Evolutionary conservation across 2,113 vertebrate genomes (phyloP), one percentile per base, ranked within the genome.

Genomic region (Tympanuchus pallidicinctus): DNA sequence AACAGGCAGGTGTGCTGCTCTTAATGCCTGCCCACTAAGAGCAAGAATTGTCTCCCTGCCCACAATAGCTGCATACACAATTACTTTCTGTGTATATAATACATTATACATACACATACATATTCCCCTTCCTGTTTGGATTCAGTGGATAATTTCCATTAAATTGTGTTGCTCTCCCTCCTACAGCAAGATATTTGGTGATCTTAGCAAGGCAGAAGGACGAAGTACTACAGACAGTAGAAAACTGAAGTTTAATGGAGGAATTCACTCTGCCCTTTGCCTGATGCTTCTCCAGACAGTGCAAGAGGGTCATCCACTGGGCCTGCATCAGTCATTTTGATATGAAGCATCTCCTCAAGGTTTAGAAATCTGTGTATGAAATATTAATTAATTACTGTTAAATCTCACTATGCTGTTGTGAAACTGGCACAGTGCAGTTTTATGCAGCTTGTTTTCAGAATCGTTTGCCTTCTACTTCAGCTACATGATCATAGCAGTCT

Each of bases 381-480:
- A 94, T 96, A 86, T 90, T 90, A 48, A 90, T 86, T 92, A 88
- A 88, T 91, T 82, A 86, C 30, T 0, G 0, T 82, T 34, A 75
- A 70, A 59, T 69, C 76, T 91, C 61, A 54, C 79, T 72, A 13
- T 38, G 20, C 65, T 6, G 0, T 65, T 84, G 80, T 82, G 76
- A 88, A 91, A 93, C 43, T 73, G 63, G 88, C 88, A 92, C 52
- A 20, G 52, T 45, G 77, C 65, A 72, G 86, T 43, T 90, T 86
- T 78, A 38, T 75, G 86, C 76, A 91, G 82, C 79, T 90, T 91
- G 70, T 92, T 94, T 94, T 85, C 70, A 64, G 86, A 91, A 88
- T 73, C 36, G 32, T 21, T 56, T 97, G 82, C 76, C 86, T 94
- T 94, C 89, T 78, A 69, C 94, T 94, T 91, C 94, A 86, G 70